These are phyloP conservation scores for Formicarius rufipectus DNA, from an alignment of 2,113 vertebrate genomes.

Conservation along the genomic window DNA sequence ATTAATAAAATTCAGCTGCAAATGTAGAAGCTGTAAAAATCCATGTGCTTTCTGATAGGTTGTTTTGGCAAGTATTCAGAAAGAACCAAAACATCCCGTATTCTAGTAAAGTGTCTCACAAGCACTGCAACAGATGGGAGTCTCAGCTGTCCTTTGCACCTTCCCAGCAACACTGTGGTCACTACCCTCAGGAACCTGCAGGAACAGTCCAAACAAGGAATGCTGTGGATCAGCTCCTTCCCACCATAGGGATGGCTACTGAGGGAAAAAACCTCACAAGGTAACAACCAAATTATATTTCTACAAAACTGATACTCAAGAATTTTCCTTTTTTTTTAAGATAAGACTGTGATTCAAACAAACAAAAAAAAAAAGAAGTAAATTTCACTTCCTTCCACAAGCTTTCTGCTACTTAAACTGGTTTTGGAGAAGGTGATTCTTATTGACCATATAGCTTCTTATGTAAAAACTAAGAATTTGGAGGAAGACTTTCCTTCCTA, in stretches of 20 bases:
- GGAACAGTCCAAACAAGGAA: not conserved
- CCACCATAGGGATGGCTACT: not conserved
- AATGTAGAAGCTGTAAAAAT: not conserved
- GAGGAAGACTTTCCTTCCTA: not conserved
- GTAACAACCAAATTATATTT: not conserved
- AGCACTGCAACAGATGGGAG: fast-evolving
- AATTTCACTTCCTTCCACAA: not conserved
- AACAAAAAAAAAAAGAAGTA: not conserved
- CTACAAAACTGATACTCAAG: not conserved
- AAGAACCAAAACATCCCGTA: not conserved
- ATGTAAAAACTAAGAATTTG: not conserved
- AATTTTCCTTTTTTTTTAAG: not conserved
- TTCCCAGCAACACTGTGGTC: not conserved
- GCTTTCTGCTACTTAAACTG: not conserved
- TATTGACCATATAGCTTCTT: not conserved
- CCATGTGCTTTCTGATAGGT: not conserved
- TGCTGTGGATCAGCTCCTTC: not conserved
- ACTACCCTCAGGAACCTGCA: not conserved
- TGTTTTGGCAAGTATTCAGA: not conserved
- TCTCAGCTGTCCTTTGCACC: not conserved
- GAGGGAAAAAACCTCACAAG: not conserved
- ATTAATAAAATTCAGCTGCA: not conserved
- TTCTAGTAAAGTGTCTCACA: not conserved
- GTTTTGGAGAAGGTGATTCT: not conserved
- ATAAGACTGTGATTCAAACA: not conserved